Evolutionary conservation across 2,797 vertebrate species (phyloP).

Genomic region (Chaetophractus vellerosus): DNA sequence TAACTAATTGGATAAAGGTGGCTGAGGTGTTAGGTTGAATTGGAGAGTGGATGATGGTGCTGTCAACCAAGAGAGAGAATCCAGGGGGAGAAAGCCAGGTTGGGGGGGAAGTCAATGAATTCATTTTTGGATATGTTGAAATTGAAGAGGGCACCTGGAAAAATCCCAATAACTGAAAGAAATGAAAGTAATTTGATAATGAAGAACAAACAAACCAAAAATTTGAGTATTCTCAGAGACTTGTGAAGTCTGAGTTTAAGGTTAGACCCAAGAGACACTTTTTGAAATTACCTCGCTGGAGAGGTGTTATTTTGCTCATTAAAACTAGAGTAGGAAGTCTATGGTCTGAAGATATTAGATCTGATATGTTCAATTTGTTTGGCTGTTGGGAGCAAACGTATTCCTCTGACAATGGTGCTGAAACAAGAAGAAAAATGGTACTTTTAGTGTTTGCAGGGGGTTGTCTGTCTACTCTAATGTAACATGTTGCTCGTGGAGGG

Average conservation of each 20-base stretch:
- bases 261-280: constrained; percentile 34
- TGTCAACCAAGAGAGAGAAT: background rate
- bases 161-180: background rate
- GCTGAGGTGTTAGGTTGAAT: background rate
- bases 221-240: background rate
- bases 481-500: background rate
- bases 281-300: constrained; percentile 34
- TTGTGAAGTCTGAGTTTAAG: constrained; percentile 35
- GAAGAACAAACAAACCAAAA: constrained; percentile 29
- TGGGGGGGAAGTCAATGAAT: background rate
- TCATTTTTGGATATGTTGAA: background rate
- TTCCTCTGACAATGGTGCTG: background rate
- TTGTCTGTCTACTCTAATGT: background rate
- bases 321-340: background rate
- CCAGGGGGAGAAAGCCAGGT: background rate
- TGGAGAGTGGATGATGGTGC: background rate
- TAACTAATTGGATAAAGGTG: background rate
- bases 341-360: background rate
- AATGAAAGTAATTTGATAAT: constrained; percentile 40
- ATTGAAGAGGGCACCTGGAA: background rate
- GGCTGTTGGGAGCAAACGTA: background rate
- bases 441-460: background rate
- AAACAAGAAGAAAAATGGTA: constrained; percentile 5
- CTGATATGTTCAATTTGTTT: background rate
- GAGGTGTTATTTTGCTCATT: constrained; percentile 10